Evolutionary conservation across 2,888 invertebrate species (phyloP).

Genomic region (Tetropium fuscum): DNA sequence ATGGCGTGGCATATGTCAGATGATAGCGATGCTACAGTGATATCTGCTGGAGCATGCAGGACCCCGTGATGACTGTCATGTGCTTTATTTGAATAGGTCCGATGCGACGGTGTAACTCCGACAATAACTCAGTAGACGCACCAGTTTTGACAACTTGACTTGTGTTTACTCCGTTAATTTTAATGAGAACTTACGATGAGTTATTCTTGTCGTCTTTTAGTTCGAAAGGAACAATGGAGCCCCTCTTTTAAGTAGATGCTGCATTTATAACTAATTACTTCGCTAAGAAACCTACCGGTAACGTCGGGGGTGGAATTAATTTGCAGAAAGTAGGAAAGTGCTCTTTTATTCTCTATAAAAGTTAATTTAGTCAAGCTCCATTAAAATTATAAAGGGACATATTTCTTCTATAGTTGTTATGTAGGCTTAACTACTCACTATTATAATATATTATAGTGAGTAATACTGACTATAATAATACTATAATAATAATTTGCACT

Average conservation of each 20-base stretch:
- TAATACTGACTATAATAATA: no score
- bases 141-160: slow-evolving; percentile 32
- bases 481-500: no score
- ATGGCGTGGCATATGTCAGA: slow-evolving; percentile 37
- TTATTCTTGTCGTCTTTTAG: slow-evolving; percentile 26
- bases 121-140: slow-evolving; percentile 24
- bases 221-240: slow-evolving; percentile 20
- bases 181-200: slow-evolving; percentile 30
- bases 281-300: slow-evolving; percentile 19
- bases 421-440: no score
- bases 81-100: slow-evolving; percentile 17
- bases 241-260: slow-evolving; percentile 10
- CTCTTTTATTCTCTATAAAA: slow-evolving; percentile 26
- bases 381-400: no score
- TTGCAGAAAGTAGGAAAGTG: slow-evolving; percentile 18
- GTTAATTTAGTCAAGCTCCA: slow-evolving; percentile 25
- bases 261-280: slow-evolving; percentile 23
- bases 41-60: slow-evolving; percentile 39
- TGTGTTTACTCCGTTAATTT: slow-evolving; percentile 33
- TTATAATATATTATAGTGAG: no score
- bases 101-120: slow-evolving; percentile 21
- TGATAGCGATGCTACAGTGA: slow-evolving; percentile 44
- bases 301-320: slow-evolving; percentile 19
- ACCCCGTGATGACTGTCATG: slow-evolving; percentile 20
- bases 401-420: no score